phyloP scores from a whole-genome alignment of 2,113 vertebrate genomes.

The Coturnix japonica region DNA sequence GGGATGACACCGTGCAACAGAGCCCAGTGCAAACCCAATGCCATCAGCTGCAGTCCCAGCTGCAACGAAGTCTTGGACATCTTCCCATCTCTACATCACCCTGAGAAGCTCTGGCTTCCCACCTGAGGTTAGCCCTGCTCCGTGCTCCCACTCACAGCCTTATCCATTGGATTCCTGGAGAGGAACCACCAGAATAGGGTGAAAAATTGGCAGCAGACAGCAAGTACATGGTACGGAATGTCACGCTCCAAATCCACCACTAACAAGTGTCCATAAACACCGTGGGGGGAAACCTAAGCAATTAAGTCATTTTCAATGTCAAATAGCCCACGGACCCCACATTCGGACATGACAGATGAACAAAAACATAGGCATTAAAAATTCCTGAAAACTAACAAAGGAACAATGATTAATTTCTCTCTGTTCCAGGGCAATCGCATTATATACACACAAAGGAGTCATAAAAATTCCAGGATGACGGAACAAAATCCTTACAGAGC shows the following conservation, averaged over 20 bases:
- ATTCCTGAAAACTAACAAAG: constrained; percentile 55
- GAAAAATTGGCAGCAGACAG: neutral
- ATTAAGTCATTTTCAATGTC: constrained; percentile 48
- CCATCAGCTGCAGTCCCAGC: neutral
- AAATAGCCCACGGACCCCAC: constrained; percentile 38
- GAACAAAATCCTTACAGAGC: constrained; percentile 58
- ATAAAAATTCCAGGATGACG: constrained; percentile 72
- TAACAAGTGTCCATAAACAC: constrained; percentile 2
- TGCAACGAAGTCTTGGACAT: rapidly evolving
- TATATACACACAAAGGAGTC: constrained; percentile 69
- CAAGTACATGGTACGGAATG: rapidly evolving
- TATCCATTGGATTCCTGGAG: rapidly evolving
- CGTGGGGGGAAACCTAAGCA: neutral
- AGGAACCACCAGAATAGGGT: neutral
- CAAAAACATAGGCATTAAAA: constrained; percentile 41
- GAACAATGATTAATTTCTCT: constrained; percentile 56
- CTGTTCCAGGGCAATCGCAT: constrained; percentile 43
- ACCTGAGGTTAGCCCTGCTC: rapidly evolving
- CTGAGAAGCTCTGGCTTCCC: rapidly evolving
- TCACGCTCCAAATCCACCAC: neutral
- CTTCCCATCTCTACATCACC: neutral
- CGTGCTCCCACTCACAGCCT: neutral
- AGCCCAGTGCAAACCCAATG: neutral
- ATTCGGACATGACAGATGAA: constrained; percentile 42
- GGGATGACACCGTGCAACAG: neutral